phyloP scores from a whole-genome alignment of 1,140 invertebrate species.

The Elymnias hypermnestra region DNA sequence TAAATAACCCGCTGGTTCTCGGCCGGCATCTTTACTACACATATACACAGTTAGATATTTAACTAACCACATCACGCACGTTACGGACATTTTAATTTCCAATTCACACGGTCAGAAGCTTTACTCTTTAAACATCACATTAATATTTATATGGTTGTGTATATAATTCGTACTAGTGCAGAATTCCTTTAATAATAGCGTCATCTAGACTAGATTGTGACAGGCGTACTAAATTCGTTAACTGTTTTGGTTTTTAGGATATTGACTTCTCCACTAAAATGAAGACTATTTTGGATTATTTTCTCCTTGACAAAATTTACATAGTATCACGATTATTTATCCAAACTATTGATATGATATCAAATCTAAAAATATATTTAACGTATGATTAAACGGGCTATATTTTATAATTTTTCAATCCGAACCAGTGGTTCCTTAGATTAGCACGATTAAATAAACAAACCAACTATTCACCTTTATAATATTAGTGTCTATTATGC shows the following conservation, averaged over 20 bases:
- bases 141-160: conserved; percentile 42
- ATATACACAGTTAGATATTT: conserved; percentile 22
- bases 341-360: too few relatives aligned
- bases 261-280: too few relatives aligned
- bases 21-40: conserved; percentile 4
- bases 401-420: too few relatives aligned
- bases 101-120: conserved; percentile 50
- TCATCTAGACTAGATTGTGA: conserved; percentile 10
- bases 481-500: too few relatives aligned
- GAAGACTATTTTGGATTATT: too few relatives aligned
- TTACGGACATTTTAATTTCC: conserved; percentile 62
- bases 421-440: too few relatives aligned
- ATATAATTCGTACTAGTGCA: conserved; percentile 24
- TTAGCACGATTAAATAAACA: too few relatives aligned
- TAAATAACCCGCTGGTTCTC: conserved; percentile 1
- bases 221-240: neutral
- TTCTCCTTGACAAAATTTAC: too few relatives aligned
- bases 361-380: too few relatives aligned
- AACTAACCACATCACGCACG: conserved; percentile 38
- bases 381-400: too few relatives aligned
- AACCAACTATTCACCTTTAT: too few relatives aligned
- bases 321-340: too few relatives aligned
- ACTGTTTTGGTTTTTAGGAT: neutral
- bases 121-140: conserved; percentile 43
- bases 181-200: conserved; percentile 19